These are phyloP conservation scores for Hippopotamus amphibius DNA, from an alignment of 2,113 vertebrate genomes.

Conservation along the genomic window DNA sequence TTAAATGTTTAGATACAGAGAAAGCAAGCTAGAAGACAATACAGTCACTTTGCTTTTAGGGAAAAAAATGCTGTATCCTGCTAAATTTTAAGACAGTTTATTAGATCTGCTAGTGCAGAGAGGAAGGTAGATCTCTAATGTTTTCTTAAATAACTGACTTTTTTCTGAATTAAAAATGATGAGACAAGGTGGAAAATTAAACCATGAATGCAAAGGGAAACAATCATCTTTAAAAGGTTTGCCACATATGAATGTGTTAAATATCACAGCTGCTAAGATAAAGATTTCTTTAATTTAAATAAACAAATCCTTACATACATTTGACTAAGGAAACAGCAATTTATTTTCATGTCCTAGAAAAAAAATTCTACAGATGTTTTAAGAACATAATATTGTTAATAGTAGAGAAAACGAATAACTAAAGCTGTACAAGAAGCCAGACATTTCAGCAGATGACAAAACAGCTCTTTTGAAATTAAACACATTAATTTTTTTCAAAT, in stretches of 20 bases:
- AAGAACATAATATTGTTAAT: constrained; percentile 12
- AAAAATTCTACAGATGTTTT: constrained; percentile 45
- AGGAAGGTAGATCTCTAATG: neutral
- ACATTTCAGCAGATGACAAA: neutral
- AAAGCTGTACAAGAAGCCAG: constrained; percentile 22
- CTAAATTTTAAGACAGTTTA: neutral
- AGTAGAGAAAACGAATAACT: constrained; percentile 16
- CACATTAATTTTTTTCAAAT: neutral
- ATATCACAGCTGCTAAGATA: constrained; percentile 1
- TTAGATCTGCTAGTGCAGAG: neutral
- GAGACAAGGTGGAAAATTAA: neutral
- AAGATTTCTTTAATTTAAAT: constrained; percentile 3
- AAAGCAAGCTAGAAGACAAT: neutral
- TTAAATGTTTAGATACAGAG: neutral
- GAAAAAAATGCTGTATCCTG: neutral
- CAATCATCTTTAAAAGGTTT: neutral
- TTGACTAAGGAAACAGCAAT: constrained; percentile 7
- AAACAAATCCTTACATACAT: neutral
- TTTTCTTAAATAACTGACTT: neutral
- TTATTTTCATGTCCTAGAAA: constrained; percentile 45
- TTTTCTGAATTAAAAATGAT: neutral
- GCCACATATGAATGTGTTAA: neutral
- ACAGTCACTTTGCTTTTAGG: neutral
- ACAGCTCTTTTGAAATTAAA: constrained; percentile 44
- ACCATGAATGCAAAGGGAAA: neutral